These are phyloP conservation scores for Danaus melanippus DNA, from an alignment of 1,140 invertebrate genomes.

Conservation along the genomic window DNA sequence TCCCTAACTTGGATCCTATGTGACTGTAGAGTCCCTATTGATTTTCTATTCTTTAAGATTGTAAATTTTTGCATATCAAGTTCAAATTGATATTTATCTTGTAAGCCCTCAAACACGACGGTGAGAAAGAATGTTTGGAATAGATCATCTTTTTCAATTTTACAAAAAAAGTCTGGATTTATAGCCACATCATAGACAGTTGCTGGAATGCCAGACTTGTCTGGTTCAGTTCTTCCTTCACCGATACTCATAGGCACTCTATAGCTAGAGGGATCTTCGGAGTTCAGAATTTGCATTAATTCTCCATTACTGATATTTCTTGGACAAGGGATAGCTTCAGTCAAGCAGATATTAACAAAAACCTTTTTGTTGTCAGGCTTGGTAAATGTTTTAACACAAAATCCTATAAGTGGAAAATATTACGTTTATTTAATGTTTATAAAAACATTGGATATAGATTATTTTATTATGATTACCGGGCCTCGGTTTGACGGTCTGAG, in stretches of 20 bases:
- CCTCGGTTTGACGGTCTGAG: conserved; percentile 52
- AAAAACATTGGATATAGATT: conserved; percentile 3
- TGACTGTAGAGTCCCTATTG: conserved; percentile 80
- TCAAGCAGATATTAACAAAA: conserved; percentile 86
- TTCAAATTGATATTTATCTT: conserved; percentile 80
- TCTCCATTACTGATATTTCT: conserved; percentile 85
- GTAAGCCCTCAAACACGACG: conserved; percentile 79
- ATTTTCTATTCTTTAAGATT: conserved; percentile 75
- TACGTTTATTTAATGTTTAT: conserved; percentile 4
- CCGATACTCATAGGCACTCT: conserved; percentile 92
- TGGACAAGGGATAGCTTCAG: conserved; percentile 83
- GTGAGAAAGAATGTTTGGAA: conserved; percentile 85
- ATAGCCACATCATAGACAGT: conserved; percentile 85
- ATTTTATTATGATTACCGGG: conserved; percentile 37
- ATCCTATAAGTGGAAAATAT: conserved; percentile 73
- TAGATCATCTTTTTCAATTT: conserved; percentile 77
- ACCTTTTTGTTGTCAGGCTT: conserved; percentile 79
- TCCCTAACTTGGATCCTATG: conserved; percentile 81
- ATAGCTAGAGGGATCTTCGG: conserved; percentile 80
- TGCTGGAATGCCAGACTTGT: conserved; percentile 81
- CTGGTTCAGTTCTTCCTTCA: conserved; percentile 81
- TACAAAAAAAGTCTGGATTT: conserved; percentile 80
- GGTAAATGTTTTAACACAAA: conserved; percentile 87
- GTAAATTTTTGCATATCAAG: conserved; percentile 75
- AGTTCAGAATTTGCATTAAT: conserved; percentile 79